Base-by-base conservation (phyloP, 2,888 invertebrate species). In the Nasonovia ribisnigri region DNA sequence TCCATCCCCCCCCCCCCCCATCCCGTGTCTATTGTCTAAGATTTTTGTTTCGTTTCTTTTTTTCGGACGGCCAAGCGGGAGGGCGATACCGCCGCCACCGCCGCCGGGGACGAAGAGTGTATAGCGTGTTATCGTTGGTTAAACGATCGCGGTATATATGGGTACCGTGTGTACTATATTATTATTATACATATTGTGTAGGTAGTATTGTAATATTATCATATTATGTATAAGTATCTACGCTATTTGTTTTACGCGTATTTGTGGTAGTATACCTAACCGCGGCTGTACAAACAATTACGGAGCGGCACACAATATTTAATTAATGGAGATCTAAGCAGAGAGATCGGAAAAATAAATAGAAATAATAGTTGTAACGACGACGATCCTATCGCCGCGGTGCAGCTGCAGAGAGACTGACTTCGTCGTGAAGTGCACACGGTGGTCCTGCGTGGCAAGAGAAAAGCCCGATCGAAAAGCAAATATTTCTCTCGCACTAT, bases 281-380 rank as follows among this genome's bases (percentile, higher is more conserved):
- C 36, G 36, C 36, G 36, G 77, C 20, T 77, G 77, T 42, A 77
- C 36, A 88, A 57, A 57, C 88, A 57, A 57, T 88, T 57, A 88
- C 88, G 26, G 57, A 3, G 42, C 57, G 43, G 43, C 57, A 57
- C 60, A 89, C 89, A n/a, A 89, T 89, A 60, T 89, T 89, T 57
- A 89, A 89, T 89, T 89, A 60, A 60, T 26, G 16, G 54, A 88
- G 8, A 89, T 57, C 57, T 42, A 57, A 29, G 57, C 8, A 42
- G 43, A 89, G 43, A 60, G 57, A 29, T 57, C 16, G 57, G 10
- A 5, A 43, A 43, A 89, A 20, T n/a, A n/a, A 46, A 36, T 16
- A n/a, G 16, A 57, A 11, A 57, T 60, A 57, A 88, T 57, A 42
- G 43, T 89, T 6, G 13, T 20, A 36, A 36, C 36, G 36, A 67